Evolutionary conservation across 2,113 vertebrate species (phyloP).

Genomic region (Nematolebias whitei): DNA sequence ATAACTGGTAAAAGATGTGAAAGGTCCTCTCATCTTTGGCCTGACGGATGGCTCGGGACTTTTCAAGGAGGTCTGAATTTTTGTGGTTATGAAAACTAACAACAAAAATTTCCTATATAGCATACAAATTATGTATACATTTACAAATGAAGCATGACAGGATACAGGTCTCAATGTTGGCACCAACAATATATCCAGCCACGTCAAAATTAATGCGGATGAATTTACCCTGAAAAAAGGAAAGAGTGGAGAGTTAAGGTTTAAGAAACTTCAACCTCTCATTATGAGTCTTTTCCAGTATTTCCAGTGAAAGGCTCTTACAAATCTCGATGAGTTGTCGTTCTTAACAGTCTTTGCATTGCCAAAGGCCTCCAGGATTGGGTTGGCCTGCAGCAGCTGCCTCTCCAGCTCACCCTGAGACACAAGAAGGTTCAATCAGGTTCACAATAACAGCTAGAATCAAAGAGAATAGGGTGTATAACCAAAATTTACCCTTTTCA

Average conservation of each 20-base stretch:
- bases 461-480: too few species aligned
- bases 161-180: slow-evolving; percentile 88
- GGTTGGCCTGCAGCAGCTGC: slow-evolving; percentile 92
- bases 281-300: not conserved
- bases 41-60: slow-evolving; percentile 89
- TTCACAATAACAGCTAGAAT: not conserved
- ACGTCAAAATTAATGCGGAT: slow-evolving; percentile 87
- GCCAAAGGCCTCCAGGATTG: slow-evolving; percentile 90
- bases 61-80: slow-evolving; percentile 87
- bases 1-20: slow-evolving; percentile 90
- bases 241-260: slow-evolving; percentile 9
- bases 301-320: slow-evolving; percentile 71
- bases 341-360: slow-evolving; percentile 93
- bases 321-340: slow-evolving; percentile 92
- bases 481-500: not conserved
- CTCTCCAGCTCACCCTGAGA: slow-evolving; percentile 89
- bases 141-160: slow-evolving; percentile 40
- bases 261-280: not conserved
- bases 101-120: not conserved
- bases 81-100: slow-evolving; percentile 66
- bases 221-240: slow-evolving; percentile 81
- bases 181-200: slow-evolving; percentile 86
- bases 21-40: slow-evolving; percentile 91
- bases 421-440: slow-evolving; percentile 49
- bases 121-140: too few species aligned